Conservation (phyloP, 2,797 vertebrate genomes). For the Heterohyrax brucei region DNA sequence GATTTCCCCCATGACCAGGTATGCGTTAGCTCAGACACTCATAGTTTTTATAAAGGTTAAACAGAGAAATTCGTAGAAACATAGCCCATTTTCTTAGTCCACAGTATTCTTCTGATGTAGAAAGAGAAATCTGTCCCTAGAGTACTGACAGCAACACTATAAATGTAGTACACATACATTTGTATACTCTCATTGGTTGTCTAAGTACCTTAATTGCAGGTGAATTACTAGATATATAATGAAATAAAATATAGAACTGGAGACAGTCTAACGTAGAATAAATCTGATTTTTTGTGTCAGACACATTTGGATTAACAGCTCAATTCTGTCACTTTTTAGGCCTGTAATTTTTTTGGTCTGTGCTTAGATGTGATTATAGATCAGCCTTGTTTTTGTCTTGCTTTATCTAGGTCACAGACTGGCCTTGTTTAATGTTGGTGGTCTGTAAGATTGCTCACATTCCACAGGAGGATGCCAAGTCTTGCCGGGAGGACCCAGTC, state of each 20-base stretch:
- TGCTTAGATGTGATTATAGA: neutral
- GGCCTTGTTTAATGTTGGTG: too few species aligned
- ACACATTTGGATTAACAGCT: neutral
- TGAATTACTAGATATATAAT: neutral
- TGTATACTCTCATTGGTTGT: neutral
- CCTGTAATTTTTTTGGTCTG: neutral
- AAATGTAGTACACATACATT: neutral
- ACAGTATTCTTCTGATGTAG: constrained; percentile 20
- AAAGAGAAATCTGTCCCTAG: neutral
- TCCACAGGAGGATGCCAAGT: too few species aligned
- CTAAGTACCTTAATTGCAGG: neutral
- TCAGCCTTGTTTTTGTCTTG: too few species aligned
- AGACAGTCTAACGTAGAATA: neutral
- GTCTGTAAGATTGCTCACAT: too few species aligned
- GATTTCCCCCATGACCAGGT: neutral
- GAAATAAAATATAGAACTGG: constrained; percentile 13
- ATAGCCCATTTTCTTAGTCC: neutral
- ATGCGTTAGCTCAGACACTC: neutral
- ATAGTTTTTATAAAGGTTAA: neutral
- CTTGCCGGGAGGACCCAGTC: too few species aligned
- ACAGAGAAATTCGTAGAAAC: neutral
- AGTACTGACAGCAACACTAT: neutral
- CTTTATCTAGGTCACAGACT: too few species aligned
- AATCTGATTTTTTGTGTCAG: neutral
- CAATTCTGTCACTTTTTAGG: constrained; percentile 18